These are phyloP conservation scores for Holothuria scabra DNA, from an alignment of 53 echinoderm and acorn worm species.

Conservation along the genomic window DNA sequence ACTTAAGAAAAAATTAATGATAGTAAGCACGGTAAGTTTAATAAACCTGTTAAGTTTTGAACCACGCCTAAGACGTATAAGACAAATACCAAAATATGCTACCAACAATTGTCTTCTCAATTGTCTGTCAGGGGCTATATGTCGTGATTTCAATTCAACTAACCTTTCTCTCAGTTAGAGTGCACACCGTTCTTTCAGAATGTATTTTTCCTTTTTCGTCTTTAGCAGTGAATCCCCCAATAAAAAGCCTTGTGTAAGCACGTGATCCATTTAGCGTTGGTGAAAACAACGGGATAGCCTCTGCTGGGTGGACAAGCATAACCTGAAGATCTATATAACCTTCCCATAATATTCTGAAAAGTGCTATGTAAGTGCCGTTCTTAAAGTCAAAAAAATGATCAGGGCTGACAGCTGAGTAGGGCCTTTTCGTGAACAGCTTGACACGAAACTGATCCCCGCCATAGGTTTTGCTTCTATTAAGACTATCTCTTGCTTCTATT, in stretches of 20 bases:
- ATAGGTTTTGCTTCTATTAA: background rate
- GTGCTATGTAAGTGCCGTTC: conserved; percentile 8
- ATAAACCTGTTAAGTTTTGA: too few species aligned
- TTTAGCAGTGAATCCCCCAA: background rate
- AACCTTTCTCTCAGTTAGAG: conserved; percentile 15
- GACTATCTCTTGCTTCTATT: conserved; percentile 23
- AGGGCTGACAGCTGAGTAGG: conserved; percentile 26
- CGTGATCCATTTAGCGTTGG: conserved; percentile 11
- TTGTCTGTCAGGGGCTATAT: too few species aligned
- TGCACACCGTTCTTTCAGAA: background rate
- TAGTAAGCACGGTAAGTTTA: too few species aligned
- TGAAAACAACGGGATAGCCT: conserved; percentile 15
- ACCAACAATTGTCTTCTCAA: too few species aligned
- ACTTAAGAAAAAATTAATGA: too few species aligned
- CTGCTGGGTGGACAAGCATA: conserved; percentile 19
- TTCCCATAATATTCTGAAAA: conserved; percentile 38
- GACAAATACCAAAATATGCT: too few species aligned
- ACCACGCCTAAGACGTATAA: too few species aligned
- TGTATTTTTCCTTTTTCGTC: background rate
- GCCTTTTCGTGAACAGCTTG: conserved; percentile 3
- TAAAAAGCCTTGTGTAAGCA: background rate
- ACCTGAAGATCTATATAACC: background rate
- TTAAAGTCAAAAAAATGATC: background rate
- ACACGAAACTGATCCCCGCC: conserved; percentile 21
- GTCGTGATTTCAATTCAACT: too few species aligned